These are phyloP conservation scores for Tapirus indicus DNA, from an alignment of 2,797 vertebrate genomes.

Conservation along the genomic window DNA sequence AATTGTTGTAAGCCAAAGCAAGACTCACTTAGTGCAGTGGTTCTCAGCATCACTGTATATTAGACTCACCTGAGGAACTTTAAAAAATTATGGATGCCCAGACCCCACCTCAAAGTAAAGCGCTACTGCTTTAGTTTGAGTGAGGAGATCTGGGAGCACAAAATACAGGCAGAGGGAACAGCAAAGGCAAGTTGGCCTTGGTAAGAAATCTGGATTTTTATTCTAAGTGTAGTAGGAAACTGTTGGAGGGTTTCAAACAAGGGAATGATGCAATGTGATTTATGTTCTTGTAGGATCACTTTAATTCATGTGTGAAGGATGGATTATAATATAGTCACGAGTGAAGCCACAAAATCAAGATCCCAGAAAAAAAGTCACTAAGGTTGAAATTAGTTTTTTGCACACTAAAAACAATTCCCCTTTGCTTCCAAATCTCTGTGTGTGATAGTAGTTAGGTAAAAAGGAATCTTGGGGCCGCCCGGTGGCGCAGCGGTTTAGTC, in stretches of 20 bases:
- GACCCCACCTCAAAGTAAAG: not conserved
- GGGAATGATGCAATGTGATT: not conserved
- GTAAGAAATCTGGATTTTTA: conserved; percentile 20
- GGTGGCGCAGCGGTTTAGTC: too few species aligned
- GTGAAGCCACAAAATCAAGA: not conserved
- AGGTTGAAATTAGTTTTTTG: not conserved
- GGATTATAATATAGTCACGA: not conserved
- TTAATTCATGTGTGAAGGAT: conserved; percentile 12
- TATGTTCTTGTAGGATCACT: not conserved
- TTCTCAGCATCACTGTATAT: not conserved
- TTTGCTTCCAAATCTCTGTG: conserved; percentile 18
- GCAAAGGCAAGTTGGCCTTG: not conserved
- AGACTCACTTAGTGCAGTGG: not conserved
- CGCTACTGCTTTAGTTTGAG: not conserved
- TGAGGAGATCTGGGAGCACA: not conserved
- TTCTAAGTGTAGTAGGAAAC: not conserved
- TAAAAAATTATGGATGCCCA: not conserved
- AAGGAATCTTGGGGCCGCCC: too few species aligned
- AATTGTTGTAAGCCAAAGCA: not conserved
- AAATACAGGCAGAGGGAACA: not conserved
- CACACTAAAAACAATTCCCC: not conserved
- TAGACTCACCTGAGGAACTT: not conserved
- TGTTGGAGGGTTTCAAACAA: not conserved
- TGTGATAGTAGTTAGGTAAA: not conserved
- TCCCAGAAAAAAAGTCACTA: not conserved